Base-by-base conservation (phyloP, 2,888 invertebrate genomes). In the Cistogaster globosa region DNA sequence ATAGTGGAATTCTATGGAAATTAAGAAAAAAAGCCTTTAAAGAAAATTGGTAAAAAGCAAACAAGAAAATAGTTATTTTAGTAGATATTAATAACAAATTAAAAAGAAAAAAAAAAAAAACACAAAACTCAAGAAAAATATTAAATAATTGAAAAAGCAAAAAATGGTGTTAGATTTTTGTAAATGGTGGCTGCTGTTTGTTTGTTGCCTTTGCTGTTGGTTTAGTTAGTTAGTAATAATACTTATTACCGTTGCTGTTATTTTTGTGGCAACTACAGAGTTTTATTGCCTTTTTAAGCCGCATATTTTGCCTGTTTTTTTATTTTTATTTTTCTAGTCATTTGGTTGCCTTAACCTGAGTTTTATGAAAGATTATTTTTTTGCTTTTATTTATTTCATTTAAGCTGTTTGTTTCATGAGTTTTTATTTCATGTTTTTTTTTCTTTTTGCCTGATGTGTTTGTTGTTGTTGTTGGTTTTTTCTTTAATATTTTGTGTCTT, bases 271-370 rank as follows among this genome's bases (percentile, higher is more conserved):
- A 53, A 42, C 48, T 51, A 60, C 74, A 68, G 20, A 68, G 80
- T 80, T 53, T 78, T 74, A 65, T 84, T 82, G 79, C 72, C 84
- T 78, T 80, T 83, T 78, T 83, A n/a, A 69, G 83, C 75, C 48
- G 63, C 69, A 67, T 68, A 60, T 67, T 65, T 71, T 79, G 63
- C 69, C 75, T 14, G n/a, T n/a, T n/a, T n/a, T n/a, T n/a, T n/a
- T n/a, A n/a, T n/a, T n/a, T n/a, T n/a, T n/a, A n/a, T 38, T 71
- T 71, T 72, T 51, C 60, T 83, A 48, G 57, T 75, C 57, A 63
- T 22, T 45, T 63, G 57, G 62, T 20, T 42, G n/a, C 72, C n/a
- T 60, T 72, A 67, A 36, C 8, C 32, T 62, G 48, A 32, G 32
- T 79, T 71, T 71, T 63, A 60, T 32, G 57, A 74, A 65, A 71